Conservation (phyloP, 1,140 invertebrate species). For the Anastrepha obliqua region DNA sequence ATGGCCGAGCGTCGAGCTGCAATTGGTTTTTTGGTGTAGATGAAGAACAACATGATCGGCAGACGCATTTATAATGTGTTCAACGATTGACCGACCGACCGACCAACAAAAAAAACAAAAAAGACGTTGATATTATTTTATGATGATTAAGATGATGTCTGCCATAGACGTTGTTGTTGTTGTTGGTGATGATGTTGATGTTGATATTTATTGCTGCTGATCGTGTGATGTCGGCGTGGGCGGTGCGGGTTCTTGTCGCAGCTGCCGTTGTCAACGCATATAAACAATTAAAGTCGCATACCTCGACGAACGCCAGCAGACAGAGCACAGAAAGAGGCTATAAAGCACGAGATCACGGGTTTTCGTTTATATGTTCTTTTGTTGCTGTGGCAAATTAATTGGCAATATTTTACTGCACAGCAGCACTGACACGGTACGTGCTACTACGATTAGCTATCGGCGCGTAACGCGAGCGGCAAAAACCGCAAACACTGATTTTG, state of each 20-base stretch:
- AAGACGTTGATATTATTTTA: too few relatives aligned
- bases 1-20: neutral
- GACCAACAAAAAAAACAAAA: too few relatives aligned
- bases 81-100: neutral
- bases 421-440: neutral
- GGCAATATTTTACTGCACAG: neutral
- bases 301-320: too few relatives aligned
- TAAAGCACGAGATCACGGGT: neutral
- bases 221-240: neutral
- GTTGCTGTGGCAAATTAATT: neutral
- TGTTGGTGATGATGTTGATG: neutral
- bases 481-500: too few relatives aligned
- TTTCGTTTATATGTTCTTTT: neutral
- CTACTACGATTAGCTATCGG: too few relatives aligned
- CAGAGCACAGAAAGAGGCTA: neutral
- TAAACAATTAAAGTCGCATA: slow-evolving; percentile 13
- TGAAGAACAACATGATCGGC: neutral
- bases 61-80: neutral
- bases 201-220: neutral
- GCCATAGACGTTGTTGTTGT: neutral
- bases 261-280: neutral
- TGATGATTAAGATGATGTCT: neutral
- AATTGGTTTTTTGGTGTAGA: neutral
- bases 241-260: neutral
- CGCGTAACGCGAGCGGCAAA: too few relatives aligned